Conservation (phyloP, 2,888 invertebrate genomes). For the Cantharis nigra region DNA sequence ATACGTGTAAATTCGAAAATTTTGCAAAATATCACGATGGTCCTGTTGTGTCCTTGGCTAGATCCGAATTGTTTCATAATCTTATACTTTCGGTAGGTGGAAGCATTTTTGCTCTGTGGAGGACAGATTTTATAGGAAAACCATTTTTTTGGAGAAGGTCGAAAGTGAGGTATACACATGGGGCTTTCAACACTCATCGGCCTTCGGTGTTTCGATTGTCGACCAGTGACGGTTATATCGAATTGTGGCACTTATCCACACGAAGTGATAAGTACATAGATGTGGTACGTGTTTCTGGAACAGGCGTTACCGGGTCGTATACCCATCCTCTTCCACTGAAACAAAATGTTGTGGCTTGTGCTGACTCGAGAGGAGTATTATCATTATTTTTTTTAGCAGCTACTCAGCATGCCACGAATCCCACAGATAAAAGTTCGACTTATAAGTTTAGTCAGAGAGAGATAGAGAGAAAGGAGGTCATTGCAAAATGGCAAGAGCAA, state of each 20-base stretch:
- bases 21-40: conserved; percentile 71
- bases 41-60: conserved; percentile 63
- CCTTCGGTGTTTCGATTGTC: conserved; percentile 67
- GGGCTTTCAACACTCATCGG: conserved; percentile 76
- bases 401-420: conserved; percentile 45
- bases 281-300: conserved; percentile 53
- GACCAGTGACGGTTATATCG: conserved; percentile 74
- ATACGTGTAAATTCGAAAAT: conserved; percentile 56
- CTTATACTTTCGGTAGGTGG: conserved; percentile 64
- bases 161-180: conserved; percentile 62
- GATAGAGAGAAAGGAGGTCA: conserved; percentile 59
- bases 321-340: conserved; percentile 60
- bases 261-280: conserved; percentile 66
- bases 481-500: conserved; percentile 64
- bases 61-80: conserved; percentile 67
- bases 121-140: conserved; percentile 62
- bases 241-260: conserved; percentile 75
- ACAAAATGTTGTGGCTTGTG: conserved; percentile 68
- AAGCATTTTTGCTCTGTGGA: conserved; percentile 50
- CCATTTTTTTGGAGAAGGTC: conserved; percentile 72
- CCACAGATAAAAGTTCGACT: conserved; percentile 45
- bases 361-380: conserved; percentile 70
- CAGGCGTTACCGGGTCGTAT: not conserved
- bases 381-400: conserved; percentile 61
- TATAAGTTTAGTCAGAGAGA: conserved; percentile 58